A percentile compares a stretch with the other conserved stretches of the same genome.
Conservation (phyloP, 2,797 vertebrate species). For the Crypturellus tataupa region DNA sequence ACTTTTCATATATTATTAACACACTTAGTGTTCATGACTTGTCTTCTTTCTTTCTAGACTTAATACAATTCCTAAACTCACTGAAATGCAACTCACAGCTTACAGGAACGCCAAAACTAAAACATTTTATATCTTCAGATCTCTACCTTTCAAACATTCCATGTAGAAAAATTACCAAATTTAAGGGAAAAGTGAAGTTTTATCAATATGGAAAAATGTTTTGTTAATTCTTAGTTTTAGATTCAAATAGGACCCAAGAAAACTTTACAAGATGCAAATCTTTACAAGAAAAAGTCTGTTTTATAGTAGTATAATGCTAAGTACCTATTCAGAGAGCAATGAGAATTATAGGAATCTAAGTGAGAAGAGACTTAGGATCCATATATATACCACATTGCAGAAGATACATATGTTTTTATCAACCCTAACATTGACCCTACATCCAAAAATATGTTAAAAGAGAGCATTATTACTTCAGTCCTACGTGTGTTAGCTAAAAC, state of each 20-base stretch:
- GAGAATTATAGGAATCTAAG: neutral
- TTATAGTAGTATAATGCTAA: neutral
- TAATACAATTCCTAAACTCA: neutral
- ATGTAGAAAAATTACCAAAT: neutral
- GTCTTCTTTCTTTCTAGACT: neutral
- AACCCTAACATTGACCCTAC: neutral
- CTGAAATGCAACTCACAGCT: neutral
- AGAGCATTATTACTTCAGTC: neutral
- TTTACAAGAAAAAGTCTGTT: neutral
- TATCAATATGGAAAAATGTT: neutral
- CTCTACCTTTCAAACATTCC: neutral
- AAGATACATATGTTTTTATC: neutral
- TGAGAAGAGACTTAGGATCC: neutral
- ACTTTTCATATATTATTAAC: neutral
- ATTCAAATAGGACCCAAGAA: neutral
- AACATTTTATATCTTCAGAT: neutral
- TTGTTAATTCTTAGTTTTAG: neutral
- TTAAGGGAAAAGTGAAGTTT: neutral
- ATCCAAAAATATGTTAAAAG: neutral
- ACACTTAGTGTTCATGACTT: neutral
- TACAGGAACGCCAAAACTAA: neutral
- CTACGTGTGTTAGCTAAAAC: neutral
- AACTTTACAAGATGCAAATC: neutral
- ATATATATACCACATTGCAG: rapidly evolving
- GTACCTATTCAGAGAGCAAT: neutral